These are phyloP conservation scores for Corythaeola cristata DNA, from an alignment of 2,113 vertebrate species.

Conservation along the genomic window DNA sequence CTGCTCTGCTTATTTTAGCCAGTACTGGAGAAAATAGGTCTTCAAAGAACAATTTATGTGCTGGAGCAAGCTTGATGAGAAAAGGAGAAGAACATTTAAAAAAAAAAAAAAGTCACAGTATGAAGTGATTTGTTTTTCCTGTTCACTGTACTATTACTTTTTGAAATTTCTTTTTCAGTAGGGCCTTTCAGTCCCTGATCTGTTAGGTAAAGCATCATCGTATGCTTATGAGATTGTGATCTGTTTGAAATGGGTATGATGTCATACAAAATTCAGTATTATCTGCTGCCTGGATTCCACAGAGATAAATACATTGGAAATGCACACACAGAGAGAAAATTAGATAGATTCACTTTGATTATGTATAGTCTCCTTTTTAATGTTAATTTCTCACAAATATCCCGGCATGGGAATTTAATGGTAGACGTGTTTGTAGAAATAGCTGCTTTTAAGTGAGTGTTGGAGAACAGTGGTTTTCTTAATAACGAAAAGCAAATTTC, in stretches of 20 bases:
- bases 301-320: conserved; percentile 7
- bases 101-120: neutral
- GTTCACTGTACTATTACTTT: neutral
- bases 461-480: conserved; percentile 33
- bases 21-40: conserved; percentile 35
- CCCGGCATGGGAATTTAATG: conserved; percentile 3
- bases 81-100: neutral
- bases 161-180: conserved; percentile 4
- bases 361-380: conserved; percentile 32
- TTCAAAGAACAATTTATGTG: conserved; percentile 53
- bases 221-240: neutral
- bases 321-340: neutral
- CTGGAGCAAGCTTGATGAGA: conserved; percentile 2
- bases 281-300: conserved; percentile 7
- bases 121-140: conserved; percentile 8
- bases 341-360: conserved; percentile 40
- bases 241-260: conserved; percentile 26
- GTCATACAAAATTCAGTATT: conserved; percentile 5
- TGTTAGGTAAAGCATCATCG: neutral
- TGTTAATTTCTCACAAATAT: conserved; percentile 54
- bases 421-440: conserved; percentile 7
- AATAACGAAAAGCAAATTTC: conserved; percentile 55
- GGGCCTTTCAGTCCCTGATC: neutral
- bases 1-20: conserved; percentile 52
- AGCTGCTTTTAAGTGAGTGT: conserved; percentile 26